Percentiles rank a stretch among this genome's conserved stretches.
Conservation (phyloP, 2,797 vertebrate genomes). For the Microctenopoma stevenorrisi region DNA sequence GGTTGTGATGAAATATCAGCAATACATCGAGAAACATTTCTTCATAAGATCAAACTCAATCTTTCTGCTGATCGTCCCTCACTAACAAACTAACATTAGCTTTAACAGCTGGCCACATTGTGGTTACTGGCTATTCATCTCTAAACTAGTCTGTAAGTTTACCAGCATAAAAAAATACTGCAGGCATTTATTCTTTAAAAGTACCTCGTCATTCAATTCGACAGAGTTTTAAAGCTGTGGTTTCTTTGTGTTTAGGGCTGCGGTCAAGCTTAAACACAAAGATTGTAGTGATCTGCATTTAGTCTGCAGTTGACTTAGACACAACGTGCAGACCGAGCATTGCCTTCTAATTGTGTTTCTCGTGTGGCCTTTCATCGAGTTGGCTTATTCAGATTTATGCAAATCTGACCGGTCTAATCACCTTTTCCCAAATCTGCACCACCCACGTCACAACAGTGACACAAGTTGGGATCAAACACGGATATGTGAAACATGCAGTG, state of each 20-base stretch:
- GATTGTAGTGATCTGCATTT: too few relatives aligned
- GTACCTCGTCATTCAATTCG: too few relatives aligned
- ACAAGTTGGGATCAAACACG: not conserved
- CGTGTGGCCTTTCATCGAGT: not conserved
- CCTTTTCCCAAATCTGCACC: too few relatives aligned
- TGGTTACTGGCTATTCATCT: not conserved
- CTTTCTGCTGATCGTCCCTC: not conserved
- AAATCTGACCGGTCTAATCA: not conserved
- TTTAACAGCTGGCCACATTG: too few relatives aligned
- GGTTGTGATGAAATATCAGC: not conserved
- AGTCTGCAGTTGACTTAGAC: too few relatives aligned
- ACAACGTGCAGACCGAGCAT: not conserved
- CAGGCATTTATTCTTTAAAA: too few relatives aligned
- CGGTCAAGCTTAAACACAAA: not conserved
- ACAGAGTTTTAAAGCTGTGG: not conserved
- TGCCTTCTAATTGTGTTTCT: not conserved
- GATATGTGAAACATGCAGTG: not conserved
- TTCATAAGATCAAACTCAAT: too few relatives aligned
- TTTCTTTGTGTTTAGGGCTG: not conserved
- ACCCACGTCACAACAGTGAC: not conserved
- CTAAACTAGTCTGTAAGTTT: not conserved
- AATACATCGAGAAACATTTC: too few relatives aligned
- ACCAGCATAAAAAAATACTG: not conserved
- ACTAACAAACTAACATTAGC: too few relatives aligned
- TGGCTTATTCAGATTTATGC: not conserved